These are phyloP conservation scores for Nyctibius grandis DNA, from an alignment of 2,797 vertebrate genomes.

Conservation along the genomic window DNA sequence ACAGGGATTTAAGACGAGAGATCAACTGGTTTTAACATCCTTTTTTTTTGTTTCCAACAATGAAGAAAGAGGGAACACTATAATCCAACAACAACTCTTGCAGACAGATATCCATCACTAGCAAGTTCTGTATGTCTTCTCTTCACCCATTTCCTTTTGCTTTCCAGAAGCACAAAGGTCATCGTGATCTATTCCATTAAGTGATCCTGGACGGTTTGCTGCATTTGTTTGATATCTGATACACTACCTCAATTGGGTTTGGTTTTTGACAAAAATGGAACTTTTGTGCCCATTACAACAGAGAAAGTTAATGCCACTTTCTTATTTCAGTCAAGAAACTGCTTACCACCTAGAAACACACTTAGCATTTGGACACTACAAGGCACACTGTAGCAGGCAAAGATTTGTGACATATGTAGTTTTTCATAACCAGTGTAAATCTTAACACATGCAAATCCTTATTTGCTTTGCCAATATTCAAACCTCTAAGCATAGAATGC, in stretches of 20 bases:
- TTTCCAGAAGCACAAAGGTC: background rate
- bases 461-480: background rate
- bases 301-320: background rate
- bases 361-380: background rate
- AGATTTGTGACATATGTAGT: background rate
- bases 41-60: background rate
- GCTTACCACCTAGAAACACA: background rate
- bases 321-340: background rate
- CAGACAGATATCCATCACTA: background rate
- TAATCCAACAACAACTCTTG: background rate
- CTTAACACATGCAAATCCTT: background rate
- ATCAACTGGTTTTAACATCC: background rate
- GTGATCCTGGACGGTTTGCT: background rate
- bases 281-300: background rate
- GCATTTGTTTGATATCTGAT: background rate
- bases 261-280: background rate
- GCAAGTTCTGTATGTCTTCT: rapidly evolving
- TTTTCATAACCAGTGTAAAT: background rate
- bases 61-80: background rate
- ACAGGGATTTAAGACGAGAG: background rate
- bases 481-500: background rate
- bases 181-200: background rate
- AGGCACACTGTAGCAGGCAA: background rate
- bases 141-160: background rate
- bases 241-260: background rate